Percentiles rank a stretch among this genome's conserved stretches.
These are phyloP conservation scores for Decapterus maruadsi DNA, from an alignment of 2,797 vertebrate genomes.

Conservation along the genomic window DNA sequence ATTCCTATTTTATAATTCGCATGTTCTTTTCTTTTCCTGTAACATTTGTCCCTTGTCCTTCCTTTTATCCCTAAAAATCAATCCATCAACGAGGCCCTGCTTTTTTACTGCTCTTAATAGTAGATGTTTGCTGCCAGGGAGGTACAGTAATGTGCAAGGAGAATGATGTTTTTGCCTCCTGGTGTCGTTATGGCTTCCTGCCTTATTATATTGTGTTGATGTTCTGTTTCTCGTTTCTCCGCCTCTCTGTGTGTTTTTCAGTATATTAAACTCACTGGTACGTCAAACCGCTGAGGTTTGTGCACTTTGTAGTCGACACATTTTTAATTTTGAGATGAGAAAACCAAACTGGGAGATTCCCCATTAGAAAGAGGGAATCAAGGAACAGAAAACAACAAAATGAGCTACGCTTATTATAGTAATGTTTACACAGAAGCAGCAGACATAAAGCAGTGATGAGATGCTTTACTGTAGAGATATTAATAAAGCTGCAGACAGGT, in stretches of 20 bases:
- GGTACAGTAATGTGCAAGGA: constrained; percentile 13
- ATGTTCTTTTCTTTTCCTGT: not conserved
- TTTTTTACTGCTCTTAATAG: constrained; percentile 15
- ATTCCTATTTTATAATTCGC: not conserved
- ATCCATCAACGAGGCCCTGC: constrained; percentile 34
- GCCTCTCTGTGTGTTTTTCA: constrained; percentile 11
- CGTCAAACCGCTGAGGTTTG: too few relatives aligned
- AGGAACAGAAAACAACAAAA: too few relatives aligned
- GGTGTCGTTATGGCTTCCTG: constrained; percentile 58
- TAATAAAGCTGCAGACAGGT: not conserved
- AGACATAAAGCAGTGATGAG: not conserved
- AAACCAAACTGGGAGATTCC: too few relatives aligned
- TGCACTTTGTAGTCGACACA: too few relatives aligned
- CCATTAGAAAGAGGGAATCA: too few relatives aligned
- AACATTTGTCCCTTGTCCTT: not conserved
- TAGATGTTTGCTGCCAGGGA: constrained; percentile 6
- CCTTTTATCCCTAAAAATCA: constrained; percentile 37
- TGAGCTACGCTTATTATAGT: too few relatives aligned
- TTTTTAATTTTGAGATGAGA: too few relatives aligned
- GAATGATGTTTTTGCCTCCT: constrained; percentile 5
- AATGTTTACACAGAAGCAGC: too few relatives aligned
- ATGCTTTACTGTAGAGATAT: not conserved
- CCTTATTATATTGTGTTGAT: constrained; percentile 22
- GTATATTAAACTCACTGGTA: not conserved
- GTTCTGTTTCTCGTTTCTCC: constrained; percentile 9